Conservation (phyloP, 2,113 vertebrate genomes). For the Hypocryptadius cinnamomeus region DNA sequence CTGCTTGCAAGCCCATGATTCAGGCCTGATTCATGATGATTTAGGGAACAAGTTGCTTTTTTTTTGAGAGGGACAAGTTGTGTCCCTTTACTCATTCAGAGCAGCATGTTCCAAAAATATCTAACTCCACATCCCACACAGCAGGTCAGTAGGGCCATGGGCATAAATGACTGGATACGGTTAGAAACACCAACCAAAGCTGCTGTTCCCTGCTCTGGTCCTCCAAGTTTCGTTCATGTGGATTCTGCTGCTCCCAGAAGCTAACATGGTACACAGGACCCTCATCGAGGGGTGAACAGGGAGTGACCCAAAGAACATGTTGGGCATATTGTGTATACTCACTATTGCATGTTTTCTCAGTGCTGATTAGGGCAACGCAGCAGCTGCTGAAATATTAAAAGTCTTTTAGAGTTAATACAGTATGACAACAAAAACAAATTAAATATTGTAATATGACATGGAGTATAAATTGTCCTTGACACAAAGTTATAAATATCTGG, state of each 20-base stretch:
- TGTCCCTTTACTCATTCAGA: background rate
- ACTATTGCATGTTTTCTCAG: background rate
- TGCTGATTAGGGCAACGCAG: background rate
- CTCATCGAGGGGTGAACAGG: background rate
- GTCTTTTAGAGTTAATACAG: slow-evolving; percentile 38
- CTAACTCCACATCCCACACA: background rate
- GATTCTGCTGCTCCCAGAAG: background rate
- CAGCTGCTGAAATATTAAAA: slow-evolving; percentile 48
- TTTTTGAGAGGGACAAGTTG: background rate
- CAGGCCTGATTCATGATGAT: background rate
- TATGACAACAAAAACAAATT: slow-evolving; percentile 61
- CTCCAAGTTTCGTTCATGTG: background rate
- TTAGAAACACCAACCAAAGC: background rate
- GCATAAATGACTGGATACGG: background rate
- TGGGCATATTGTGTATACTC: background rate
- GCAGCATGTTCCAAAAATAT: background rate
- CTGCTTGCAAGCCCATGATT: background rate
- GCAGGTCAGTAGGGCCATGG: background rate
- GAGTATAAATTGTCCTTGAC: slow-evolving; percentile 51
- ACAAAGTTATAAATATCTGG: slow-evolving; percentile 43
- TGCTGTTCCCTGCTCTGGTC: background rate
- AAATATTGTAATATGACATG: slow-evolving; percentile 55
- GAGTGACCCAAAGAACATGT: background rate
- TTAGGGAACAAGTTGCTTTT: background rate
- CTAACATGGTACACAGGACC: background rate